Evolutionary conservation across 2,797 vertebrate species (phyloP).

Genomic region (Tragopan temminckii): DNA sequence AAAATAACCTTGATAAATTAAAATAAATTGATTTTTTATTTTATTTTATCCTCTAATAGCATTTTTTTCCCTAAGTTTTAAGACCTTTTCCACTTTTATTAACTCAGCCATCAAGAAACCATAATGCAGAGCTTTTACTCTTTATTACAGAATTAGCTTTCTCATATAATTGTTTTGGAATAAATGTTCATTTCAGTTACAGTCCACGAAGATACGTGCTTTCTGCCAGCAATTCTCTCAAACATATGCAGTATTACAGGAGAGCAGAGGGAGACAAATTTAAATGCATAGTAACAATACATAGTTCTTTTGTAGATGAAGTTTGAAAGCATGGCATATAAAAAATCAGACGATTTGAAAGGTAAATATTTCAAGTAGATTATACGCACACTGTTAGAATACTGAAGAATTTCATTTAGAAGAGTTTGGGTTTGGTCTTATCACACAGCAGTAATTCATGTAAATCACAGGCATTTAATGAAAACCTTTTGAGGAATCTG

Average conservation of each 20-base stretch:
- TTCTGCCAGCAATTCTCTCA: neutral
- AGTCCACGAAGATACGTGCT: neutral
- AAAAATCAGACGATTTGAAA: conserved; percentile 28
- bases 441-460: neutral
- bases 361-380: neutral
- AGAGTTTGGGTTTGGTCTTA: neutral
- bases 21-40: neutral
- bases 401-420: neutral
- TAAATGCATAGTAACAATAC: conserved; percentile 14
- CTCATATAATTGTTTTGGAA: neutral
- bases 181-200: conserved; percentile 45
- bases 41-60: conserved; percentile 5
- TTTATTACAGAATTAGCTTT: conserved; percentile 34
- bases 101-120: conserved; percentile 9
- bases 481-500: neutral
- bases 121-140: conserved; percentile 17
- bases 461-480: neutral
- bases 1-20: neutral
- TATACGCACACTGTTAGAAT: neutral
- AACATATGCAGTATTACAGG: conserved; percentile 30
- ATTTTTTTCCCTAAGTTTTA: neutral
- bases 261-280: conserved; percentile 59
- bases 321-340: neutral
- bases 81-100: conserved; percentile 48
- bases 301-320: conserved; percentile 8